These are phyloP conservation scores for Leptestheria dahalacensis DNA, from an alignment of 1,140 invertebrate species.

Conservation along the genomic window DNA sequence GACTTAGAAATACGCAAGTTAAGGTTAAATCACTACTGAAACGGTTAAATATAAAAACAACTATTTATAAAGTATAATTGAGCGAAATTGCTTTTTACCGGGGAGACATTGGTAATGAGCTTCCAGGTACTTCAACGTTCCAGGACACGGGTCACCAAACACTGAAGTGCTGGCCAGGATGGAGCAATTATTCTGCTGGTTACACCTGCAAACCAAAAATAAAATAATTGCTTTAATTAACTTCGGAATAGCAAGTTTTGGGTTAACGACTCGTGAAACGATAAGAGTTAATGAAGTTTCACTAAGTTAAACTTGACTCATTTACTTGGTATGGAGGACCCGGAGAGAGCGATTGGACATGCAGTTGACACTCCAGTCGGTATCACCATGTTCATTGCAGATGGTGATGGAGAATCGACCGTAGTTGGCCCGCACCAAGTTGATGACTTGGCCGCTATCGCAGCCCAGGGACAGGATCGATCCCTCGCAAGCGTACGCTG, in stretches of 20 bases:
- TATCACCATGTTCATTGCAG: constrained; percentile 88
- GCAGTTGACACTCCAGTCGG: constrained; percentile 93
- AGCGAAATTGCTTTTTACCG: constrained; percentile 30
- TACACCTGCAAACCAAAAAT: constrained; percentile 21
- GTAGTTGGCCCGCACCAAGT: constrained; percentile 85
- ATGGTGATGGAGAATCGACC: constrained; percentile 89
- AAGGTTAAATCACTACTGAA: too few species aligned
- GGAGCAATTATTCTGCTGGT: constrained; percentile 24
- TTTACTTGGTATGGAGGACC: constrained; percentile 61
- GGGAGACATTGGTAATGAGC: constrained; percentile 38
- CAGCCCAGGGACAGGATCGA: constrained; percentile 75
- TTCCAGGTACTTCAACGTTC: constrained; percentile 43
- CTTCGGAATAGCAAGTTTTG: too few species aligned
- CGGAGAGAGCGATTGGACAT: constrained; percentile 68
- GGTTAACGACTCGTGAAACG: too few species aligned
- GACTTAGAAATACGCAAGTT: too few species aligned
- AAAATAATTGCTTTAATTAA: too few species aligned
- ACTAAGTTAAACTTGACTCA: background rate
- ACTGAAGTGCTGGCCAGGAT: constrained; percentile 32
- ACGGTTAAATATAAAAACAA: too few species aligned
- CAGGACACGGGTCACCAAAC: constrained; percentile 41
- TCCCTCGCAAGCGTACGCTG: constrained; percentile 84
- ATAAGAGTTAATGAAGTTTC: too few species aligned
- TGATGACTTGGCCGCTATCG: constrained; percentile 67
- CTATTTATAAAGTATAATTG: background rate